Conservation (phyloP, 2,113 vertebrate species). For the Sardina pilchardus region DNA sequence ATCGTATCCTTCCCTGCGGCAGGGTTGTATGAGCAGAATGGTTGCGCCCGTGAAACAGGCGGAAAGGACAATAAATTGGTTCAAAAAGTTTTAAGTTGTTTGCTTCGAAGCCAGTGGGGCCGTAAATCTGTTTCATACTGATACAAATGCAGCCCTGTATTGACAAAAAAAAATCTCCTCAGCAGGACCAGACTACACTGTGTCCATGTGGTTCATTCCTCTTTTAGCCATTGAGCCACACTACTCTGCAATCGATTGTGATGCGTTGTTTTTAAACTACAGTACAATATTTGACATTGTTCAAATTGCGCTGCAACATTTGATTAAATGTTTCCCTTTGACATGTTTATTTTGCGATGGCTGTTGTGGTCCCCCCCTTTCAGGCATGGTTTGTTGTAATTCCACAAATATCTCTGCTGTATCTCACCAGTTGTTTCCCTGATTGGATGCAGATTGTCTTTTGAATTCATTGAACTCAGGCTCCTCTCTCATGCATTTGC, state of each 20-base stretch:
- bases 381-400: background rate
- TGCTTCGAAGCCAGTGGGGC: background rate
- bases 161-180: no score
- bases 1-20: background rate
- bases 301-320: no score
- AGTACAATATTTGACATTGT: no score
- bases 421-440: background rate
- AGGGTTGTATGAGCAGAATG: background rate
- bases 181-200: no score
- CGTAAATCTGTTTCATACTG: background rate
- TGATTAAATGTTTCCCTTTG: no score
- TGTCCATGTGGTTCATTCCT: no score
- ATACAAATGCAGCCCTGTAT: background rate
- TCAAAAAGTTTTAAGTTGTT: background rate
- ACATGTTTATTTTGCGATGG: background rate
- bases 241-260: no score
- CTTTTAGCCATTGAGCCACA: no score
- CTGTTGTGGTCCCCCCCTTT: background rate
- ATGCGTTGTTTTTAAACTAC: no score
- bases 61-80: background rate
- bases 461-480: no score
- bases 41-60: background rate
- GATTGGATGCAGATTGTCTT: background rate
- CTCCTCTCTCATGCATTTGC: background rate
- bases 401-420: background rate